Evolutionary conservation across 2,888 invertebrate species (phyloP).

Genomic region (Hypomecis punctinalis): DNA sequence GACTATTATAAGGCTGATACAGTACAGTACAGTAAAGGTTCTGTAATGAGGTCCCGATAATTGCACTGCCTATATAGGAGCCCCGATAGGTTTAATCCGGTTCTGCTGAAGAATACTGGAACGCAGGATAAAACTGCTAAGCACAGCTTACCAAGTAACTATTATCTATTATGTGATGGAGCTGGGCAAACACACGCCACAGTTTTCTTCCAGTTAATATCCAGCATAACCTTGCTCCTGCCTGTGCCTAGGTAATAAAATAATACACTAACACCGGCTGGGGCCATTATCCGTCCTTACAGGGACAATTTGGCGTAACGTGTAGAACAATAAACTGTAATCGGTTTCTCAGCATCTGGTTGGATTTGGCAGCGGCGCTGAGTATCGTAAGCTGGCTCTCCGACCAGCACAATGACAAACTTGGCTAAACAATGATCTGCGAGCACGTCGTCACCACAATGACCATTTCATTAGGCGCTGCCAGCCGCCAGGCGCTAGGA

Average conservation of each 20-base stretch:
- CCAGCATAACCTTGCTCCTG: neutral
- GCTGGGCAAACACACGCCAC: too few relatives aligned
- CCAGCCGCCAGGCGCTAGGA: slow-evolving; percentile 31
- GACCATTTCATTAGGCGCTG: slow-evolving; percentile 40
- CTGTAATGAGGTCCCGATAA: too few relatives aligned
- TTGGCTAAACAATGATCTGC: slow-evolving; percentile 34
- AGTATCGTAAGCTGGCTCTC: slow-evolving; percentile 10
- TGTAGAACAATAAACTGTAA: slow-evolving; percentile 23
- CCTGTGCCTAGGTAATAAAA: neutral
- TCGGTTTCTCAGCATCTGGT: slow-evolving; percentile 16
- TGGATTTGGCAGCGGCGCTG: slow-evolving; percentile 29
- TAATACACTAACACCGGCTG: slow-evolving; percentile 9
- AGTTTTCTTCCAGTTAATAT: neutral
- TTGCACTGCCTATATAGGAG: too few relatives aligned
- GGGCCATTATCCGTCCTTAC: slow-evolving; percentile 10
- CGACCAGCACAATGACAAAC: slow-evolving; percentile 29
- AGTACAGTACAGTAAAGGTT: too few relatives aligned
- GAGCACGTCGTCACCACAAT: slow-evolving; percentile 37
- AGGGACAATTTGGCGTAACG: slow-evolving; percentile 15
- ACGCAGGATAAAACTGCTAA: too few relatives aligned
- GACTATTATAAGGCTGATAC: too few relatives aligned
- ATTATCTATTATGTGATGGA: too few relatives aligned
- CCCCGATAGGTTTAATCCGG: too few relatives aligned
- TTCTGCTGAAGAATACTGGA: too few relatives aligned
- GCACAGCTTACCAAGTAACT: too few relatives aligned